phyloP scores from a whole-genome alignment of 2,113 vertebrate genomes.

The Paradoxurus hermaphroditus region DNA sequence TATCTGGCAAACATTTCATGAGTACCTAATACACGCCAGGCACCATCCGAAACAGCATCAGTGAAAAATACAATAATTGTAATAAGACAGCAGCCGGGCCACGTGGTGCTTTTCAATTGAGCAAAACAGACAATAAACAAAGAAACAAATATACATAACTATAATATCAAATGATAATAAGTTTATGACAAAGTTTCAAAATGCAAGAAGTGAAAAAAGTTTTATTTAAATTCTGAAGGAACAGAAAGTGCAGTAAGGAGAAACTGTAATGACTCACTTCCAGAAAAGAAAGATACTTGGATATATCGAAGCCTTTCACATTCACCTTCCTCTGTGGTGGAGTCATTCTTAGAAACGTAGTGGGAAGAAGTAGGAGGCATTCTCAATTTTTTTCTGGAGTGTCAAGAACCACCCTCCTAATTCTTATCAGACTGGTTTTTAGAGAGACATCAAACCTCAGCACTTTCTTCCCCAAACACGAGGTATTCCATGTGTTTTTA shows the following conservation, averaged over 20 bases:
- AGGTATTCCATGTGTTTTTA: not conserved
- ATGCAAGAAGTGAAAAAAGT: not conserved
- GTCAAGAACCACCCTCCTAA: not conserved
- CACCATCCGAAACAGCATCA: not conserved
- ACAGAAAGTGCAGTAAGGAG: not conserved
- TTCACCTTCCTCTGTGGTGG: slow-evolving; percentile 2
- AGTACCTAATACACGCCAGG: not conserved
- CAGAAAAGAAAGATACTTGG: slow-evolving; percentile 22
- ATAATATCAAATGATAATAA: not conserved
- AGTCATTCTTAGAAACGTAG: slow-evolving; percentile 32
- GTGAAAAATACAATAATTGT: not conserved
- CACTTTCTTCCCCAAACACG: not conserved
- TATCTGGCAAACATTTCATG: not conserved
- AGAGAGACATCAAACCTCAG: not conserved
- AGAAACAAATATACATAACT: not conserved
- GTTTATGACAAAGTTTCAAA: not conserved
- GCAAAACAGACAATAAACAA: not conserved
- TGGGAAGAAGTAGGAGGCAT: slow-evolving; percentile 24
- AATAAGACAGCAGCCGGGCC: not conserved
- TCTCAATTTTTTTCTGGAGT: slow-evolving; percentile 8
- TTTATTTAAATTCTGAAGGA: slow-evolving; percentile 29
- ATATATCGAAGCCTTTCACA: slow-evolving; percentile 7
- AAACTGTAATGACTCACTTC: slow-evolving; percentile 32
- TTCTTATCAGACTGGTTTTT: not conserved
- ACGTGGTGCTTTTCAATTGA: not conserved